Conservation (phyloP, 1,140 invertebrate species). For the Sminthurides bifidus region DNA sequence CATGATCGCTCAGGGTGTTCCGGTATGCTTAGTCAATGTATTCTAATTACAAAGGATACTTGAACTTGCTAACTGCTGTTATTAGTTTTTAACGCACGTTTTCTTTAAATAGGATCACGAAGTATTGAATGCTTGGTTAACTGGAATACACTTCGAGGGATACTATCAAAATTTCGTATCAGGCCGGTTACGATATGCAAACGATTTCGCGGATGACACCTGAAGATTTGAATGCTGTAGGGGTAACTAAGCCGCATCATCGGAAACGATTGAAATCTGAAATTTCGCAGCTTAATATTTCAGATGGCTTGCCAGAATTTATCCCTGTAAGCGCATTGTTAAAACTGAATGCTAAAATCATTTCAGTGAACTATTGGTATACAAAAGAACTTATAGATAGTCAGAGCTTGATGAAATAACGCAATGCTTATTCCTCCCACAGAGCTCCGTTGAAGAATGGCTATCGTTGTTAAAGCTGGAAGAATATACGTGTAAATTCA, state of each 20-base stretch:
- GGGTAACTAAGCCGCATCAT: slow-evolving; percentile 95
- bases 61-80: slow-evolving; percentile 12
- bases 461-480: slow-evolving; percentile 75
- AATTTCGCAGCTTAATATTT: slow-evolving; percentile 85
- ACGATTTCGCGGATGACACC: slow-evolving; percentile 97
- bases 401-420: slow-evolving; percentile 13
- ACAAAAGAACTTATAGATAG: too few relatives aligned
- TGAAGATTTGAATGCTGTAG: slow-evolving; percentile 51
- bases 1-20: slow-evolving; percentile 46
- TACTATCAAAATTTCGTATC: slow-evolving; percentile 86
- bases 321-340: slow-evolving; percentile 57
- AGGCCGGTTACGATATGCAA: slow-evolving; percentile 93
- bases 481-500: slow-evolving; percentile 76
- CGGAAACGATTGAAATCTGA: slow-evolving; percentile 90
- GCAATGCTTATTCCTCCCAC: slow-evolving; percentile 11
- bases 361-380: too few relatives aligned
- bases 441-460: slow-evolving; percentile 88
- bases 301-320: slow-evolving; percentile 83
- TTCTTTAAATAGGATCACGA: slow-evolving; percentile 59
- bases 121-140: slow-evolving; percentile 67
- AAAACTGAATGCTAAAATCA: slow-evolving; percentile 1
- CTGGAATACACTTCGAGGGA: slow-evolving; percentile 89
- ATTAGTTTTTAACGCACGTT: too few relatives aligned
- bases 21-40: slow-evolving; percentile 37
- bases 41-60: neutral